Conservation (phyloP, 2,888 invertebrate species). For the Drosophila multiciliata region DNA sequence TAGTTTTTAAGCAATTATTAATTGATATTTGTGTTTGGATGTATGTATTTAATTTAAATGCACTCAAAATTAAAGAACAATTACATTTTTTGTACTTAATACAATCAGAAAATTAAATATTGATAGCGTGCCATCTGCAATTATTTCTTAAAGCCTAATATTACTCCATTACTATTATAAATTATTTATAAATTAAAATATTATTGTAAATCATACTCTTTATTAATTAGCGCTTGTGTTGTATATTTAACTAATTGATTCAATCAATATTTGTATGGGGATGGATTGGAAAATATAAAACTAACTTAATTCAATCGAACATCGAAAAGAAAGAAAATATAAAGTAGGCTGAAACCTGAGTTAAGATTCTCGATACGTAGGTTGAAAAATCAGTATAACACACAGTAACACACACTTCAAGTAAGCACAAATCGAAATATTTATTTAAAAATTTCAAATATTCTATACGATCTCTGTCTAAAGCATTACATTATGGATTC, state of each 20-base stretch:
- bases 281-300: neutral
- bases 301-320: neutral
- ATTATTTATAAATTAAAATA: constrained; percentile 32
- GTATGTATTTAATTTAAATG: constrained; percentile 34
- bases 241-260: neutral
- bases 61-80: constrained; percentile 45
- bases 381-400: neutral
- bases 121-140: constrained; percentile 66
- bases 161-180: constrained; percentile 18
- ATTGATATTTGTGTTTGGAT: constrained; percentile 23
- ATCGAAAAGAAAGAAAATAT: neutral
- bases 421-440: neutral
- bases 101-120: constrained; percentile 7
- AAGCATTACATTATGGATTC: neutral
- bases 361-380: too few species aligned
- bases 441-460: neutral
- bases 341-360: constrained; percentile 9
- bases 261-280: neutral
- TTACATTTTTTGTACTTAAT: constrained; percentile 64
- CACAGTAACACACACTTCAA: too few species aligned
- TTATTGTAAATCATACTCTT: constrained; percentile 11
- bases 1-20: constrained; percentile 30
- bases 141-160: constrained; percentile 38
- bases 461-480: too few species aligned
- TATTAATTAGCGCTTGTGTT: neutral